These are phyloP conservation scores for Antheraea pernyi DNA, from an alignment of 1,140 invertebrate species.

Conservation along the genomic window DNA sequence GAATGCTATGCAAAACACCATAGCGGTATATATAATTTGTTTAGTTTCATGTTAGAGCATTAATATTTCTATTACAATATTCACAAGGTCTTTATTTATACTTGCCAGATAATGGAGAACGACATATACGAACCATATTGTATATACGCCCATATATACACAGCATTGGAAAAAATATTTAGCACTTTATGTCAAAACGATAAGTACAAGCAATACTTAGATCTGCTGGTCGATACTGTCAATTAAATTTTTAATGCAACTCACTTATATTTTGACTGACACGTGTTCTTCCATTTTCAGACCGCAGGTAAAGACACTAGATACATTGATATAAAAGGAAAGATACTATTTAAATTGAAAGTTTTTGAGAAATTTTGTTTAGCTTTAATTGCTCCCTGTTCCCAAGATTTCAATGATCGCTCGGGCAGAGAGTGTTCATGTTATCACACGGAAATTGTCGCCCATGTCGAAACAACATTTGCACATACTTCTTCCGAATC, in stretches of 20 bases:
- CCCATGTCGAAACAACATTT: conserved; percentile 43
- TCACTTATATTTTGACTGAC: not conserved
- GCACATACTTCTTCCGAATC: conserved; percentile 44
- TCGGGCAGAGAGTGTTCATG: conserved; percentile 47
- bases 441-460: conserved; percentile 46
- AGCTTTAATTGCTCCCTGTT: conserved; percentile 63
- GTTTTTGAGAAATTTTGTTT: conserved; percentile 65
- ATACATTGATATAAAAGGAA: conserved; percentile 60
- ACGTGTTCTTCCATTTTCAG: conserved; percentile 33
- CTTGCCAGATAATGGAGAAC: conserved; percentile 62
- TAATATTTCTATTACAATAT: not conserved
- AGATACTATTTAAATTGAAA: conserved; percentile 70
- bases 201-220: conserved; percentile 64
- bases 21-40: conserved; percentile 48
- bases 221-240: conserved; percentile 47
- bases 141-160: conserved; percentile 68
- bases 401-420: conserved; percentile 32
- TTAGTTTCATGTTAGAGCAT: not conserved
- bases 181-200: conserved; percentile 57
- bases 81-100: not conserved
- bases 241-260: not conserved
- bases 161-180: conserved; percentile 68
- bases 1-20: conserved; percentile 67
- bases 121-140: conserved; percentile 70
- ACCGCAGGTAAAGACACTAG: conserved; percentile 61